Base-by-base conservation (phyloP, 2,888 invertebrate species). In the Dermolepida albohirtum region DNA sequence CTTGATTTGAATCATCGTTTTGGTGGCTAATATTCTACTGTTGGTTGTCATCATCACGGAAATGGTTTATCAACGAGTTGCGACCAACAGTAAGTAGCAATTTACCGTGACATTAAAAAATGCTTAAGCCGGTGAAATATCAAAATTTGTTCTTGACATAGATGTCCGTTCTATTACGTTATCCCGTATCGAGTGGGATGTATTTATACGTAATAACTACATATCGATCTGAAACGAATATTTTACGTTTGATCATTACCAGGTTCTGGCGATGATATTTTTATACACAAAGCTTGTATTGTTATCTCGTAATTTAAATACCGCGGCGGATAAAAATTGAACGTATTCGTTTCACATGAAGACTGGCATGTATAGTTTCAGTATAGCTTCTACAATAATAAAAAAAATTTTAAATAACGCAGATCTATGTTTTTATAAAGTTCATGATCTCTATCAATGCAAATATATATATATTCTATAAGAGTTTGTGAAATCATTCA, bases 51-150 rank as follows among this genome's bases (percentile, higher is more conserved):
- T 71, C 22, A 47, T 70, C 44, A 47, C 71, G 68, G 70, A 70
- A 63, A 74, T 74, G 74, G 74, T 74, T 49, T 73, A 73, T 50
- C 74, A 74, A 64, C 70, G 73, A 55, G 64, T 73, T 43, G 59
- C 71, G n/a, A 50, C 67, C 14, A 71, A 72, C 55, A 72, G 73
- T 74, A 69, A 74, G 73, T 71, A 16, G 34, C 10, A 34, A 16
- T 49, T 22, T 22, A 22, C 22, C 22, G 22, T 4, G 4, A 22
- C 22, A 2, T 22, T 22, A 4, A 22, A 22, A 22, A 22, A 1
- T 1, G 22, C 22, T 22, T 2, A 22, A 22, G 4, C 22, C 22
- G 22, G 41, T 11, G 12, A 16, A 54, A 40, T 12, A 54, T 39
- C 1, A 11, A 17, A 4, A 17, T 49, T 5, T 10, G 11, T 49